Base-by-base conservation (phyloP, 2,888 invertebrate species). In the Anoncus sp. region DNA sequence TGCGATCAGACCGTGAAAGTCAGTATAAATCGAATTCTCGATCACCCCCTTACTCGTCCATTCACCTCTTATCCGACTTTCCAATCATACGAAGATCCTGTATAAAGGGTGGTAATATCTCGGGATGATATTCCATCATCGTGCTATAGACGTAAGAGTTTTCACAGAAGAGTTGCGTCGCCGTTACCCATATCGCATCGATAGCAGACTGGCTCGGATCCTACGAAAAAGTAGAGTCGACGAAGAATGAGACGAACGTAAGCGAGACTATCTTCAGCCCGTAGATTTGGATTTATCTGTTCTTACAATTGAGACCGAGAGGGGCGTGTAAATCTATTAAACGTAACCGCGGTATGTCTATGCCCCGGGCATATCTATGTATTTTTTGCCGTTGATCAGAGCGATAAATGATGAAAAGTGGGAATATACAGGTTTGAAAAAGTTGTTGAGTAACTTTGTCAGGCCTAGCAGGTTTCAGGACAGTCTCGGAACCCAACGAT, bases 281-380 rank as follows among this genome's bases (percentile, higher is more conserved):
- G 31, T 60, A 45, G 60, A 60, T 67, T 67, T 62, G 45, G 60
- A 67, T 74, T 74, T 67, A 74, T 74, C 53, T 60, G 27, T 35
- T 53, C 53, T 31, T 31, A 31, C 60, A 67, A 62, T 74, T 62
- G 60, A 60, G 45, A 62, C 51, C 60, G 27, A 55, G 59, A 18
- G 20, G 18, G 31, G 63, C 20, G 55, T 18, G 60, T 45, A 55
- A 47, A 69, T 62, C 62, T 43, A 75, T 69, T 47, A 35, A 62
- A 69, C 45, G 31, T 43, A 60, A 20, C 27, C 40, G 53, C 12
- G 22, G 31, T 3, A 18, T 62, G 18, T 16, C 31, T 3, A 31
- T 31, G 31, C 31, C 31, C 31, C 7, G 31, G 31, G 31, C 31
- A 31, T 31, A 31, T n/a, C n/a, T n/a, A n/a, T n/a, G n/a, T n/a